Conservation (phyloP, 2,113 vertebrate species). For the Antigone vipio region DNA sequence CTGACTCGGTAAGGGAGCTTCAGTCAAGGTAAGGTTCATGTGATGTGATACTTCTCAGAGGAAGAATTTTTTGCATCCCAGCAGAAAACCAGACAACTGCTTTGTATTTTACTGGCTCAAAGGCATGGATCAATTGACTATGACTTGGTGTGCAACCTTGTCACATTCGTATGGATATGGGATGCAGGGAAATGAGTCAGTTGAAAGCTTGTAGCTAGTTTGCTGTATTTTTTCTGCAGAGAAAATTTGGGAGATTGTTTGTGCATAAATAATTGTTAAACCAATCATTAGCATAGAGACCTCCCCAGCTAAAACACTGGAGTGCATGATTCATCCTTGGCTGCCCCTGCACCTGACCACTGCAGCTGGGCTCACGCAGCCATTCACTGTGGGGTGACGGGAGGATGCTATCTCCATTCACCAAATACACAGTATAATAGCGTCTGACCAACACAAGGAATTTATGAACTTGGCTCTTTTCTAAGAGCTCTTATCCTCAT, state of each 20-base stretch:
- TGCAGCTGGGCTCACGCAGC: background rate
- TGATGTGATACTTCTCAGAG: background rate
- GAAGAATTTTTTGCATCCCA: background rate
- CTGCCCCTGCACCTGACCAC: background rate
- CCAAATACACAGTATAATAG: background rate
- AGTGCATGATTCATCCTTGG: background rate
- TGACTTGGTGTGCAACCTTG: background rate
- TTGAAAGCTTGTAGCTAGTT: background rate
- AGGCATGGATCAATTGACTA: background rate
- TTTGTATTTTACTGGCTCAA: background rate
- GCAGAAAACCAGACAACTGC: background rate
- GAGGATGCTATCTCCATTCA: background rate
- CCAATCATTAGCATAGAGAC: background rate
- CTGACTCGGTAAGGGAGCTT: background rate
- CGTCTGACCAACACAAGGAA: background rate
- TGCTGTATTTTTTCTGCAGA: background rate
- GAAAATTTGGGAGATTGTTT: background rate
- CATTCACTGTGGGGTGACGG: background rate
- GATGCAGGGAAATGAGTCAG: background rate
- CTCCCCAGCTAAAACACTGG: background rate
- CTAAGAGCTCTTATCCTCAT: background rate
- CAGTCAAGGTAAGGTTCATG: background rate
- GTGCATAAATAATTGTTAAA: background rate
- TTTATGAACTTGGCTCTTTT: background rate
- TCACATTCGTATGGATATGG: background rate